These are phyloP conservation scores for Ptyas mucosa DNA, from an alignment of 2,113 vertebrate genomes.

Conservation along the genomic window DNA sequence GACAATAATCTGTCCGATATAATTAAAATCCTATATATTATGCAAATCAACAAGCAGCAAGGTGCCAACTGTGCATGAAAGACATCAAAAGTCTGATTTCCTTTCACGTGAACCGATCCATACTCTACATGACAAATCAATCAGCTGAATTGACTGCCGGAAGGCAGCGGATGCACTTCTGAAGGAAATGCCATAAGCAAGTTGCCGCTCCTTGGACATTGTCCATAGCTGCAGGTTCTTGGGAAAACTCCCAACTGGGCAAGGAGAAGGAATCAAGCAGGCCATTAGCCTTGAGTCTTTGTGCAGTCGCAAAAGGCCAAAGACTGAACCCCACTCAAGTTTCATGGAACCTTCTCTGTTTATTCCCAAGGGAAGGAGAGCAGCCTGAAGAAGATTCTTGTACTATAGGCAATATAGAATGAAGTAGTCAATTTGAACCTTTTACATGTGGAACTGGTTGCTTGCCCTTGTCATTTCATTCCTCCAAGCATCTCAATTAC, in stretches of 20 bases:
- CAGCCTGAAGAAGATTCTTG: background rate
- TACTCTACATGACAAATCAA: background rate
- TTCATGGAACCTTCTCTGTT: background rate
- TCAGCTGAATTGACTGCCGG: background rate
- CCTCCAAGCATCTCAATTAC: rapidly evolving
- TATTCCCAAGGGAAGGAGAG: background rate
- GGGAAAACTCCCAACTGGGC: background rate
- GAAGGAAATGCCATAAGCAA: background rate
- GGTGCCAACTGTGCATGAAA: background rate
- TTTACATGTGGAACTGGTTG: background rate
- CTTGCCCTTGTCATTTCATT: background rate
- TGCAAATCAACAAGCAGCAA: background rate
- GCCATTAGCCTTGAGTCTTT: background rate
- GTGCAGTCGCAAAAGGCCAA: background rate
- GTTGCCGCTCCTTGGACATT: background rate
- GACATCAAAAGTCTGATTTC: background rate
- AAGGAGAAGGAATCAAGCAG: background rate
- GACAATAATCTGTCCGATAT: background rate
- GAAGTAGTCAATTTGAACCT: background rate
- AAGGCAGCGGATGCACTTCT: background rate
- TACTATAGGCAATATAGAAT: background rate
- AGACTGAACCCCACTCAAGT: background rate
- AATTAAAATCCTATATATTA: background rate
- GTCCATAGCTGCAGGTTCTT: background rate
- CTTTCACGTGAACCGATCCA: background rate